Conservation (phyloP, 1,140 invertebrate species). For the Drosophila orosa region DNA sequence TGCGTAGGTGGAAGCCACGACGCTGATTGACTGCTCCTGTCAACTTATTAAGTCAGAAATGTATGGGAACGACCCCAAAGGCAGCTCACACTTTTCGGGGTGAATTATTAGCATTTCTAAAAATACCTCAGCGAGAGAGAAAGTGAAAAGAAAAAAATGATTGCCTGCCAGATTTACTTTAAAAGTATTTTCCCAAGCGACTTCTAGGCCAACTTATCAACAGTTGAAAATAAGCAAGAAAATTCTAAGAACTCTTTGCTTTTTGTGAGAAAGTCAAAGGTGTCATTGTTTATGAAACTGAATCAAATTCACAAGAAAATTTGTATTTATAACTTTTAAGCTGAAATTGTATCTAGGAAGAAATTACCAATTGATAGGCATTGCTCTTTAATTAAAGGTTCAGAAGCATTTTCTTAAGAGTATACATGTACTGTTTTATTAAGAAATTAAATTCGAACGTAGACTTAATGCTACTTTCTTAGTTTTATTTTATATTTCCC, state of each 20-base stretch:
- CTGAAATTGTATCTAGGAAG: background rate
- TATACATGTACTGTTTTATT: background rate
- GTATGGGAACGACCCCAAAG: constrained; percentile 14
- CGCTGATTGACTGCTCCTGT: constrained; percentile 75
- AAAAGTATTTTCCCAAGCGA: background rate
- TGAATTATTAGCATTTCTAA: constrained; percentile 65
- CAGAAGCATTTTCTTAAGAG: background rate
- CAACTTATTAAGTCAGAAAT: constrained; percentile 76
- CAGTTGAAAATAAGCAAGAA: constrained; percentile 8
- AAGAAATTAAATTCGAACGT: background rate
- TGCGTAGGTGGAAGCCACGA: constrained; percentile 45
- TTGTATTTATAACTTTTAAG: background rate
- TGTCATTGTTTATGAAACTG: background rate
- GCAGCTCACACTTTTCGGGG: constrained; percentile 43
- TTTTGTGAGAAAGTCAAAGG: background rate
- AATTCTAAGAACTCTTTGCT: constrained; percentile 2
- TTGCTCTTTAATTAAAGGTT: background rate
- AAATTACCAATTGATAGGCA: background rate
- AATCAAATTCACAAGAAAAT: background rate
- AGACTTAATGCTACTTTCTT: background rate
- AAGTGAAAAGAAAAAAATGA: constrained; percentile 8
- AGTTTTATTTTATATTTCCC: too few species aligned
- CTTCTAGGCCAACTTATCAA: constrained; percentile 6
- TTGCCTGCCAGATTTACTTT: constrained; percentile 25
- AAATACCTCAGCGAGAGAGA: constrained; percentile 49